Evolutionary conservation across 2,797 vertebrate genomes (phyloP).

Genomic region (Furcifer pardalis): DNA sequence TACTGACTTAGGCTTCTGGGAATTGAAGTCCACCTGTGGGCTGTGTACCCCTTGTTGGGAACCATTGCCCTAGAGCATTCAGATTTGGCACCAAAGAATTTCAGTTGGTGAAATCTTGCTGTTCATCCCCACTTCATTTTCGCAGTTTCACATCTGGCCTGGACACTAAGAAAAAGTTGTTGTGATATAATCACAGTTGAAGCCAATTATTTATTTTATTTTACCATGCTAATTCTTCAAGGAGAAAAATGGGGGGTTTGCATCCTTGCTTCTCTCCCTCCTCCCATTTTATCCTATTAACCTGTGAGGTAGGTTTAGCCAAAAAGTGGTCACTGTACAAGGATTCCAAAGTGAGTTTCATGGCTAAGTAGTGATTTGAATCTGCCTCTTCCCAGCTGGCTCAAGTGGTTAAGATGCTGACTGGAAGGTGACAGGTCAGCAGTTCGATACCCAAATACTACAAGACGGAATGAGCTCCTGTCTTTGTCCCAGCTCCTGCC

Average conservation of each 20-base stretch:
- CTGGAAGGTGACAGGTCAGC: too few relatives aligned
- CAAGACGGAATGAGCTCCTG: too few relatives aligned
- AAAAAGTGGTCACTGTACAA: background rate
- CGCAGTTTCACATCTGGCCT: too few relatives aligned
- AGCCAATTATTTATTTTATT: background rate
- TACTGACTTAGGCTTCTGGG: too few relatives aligned
- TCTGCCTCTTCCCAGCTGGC: too few relatives aligned
- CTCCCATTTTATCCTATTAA: background rate
- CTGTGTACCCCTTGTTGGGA: too few relatives aligned
- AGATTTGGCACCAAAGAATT: background rate
- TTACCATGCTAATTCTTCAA: background rate
- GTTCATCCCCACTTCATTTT: background rate
- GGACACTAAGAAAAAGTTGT: too few relatives aligned
- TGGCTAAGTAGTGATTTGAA: background rate
- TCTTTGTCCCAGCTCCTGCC: too few relatives aligned
- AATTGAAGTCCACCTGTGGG: too few relatives aligned
- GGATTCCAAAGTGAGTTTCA: background rate
- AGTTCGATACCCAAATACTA: too few relatives aligned
- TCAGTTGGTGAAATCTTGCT: background rate
- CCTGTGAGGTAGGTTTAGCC: background rate
- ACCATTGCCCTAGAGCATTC: background rate
- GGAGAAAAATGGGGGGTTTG: background rate
- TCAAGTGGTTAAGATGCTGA: too few relatives aligned
- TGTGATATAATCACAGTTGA: background rate
- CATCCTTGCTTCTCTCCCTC: background rate